These are phyloP conservation scores for Coilia nasus DNA, from an alignment of 2,797 vertebrate genomes.

Conservation along the genomic window DNA sequence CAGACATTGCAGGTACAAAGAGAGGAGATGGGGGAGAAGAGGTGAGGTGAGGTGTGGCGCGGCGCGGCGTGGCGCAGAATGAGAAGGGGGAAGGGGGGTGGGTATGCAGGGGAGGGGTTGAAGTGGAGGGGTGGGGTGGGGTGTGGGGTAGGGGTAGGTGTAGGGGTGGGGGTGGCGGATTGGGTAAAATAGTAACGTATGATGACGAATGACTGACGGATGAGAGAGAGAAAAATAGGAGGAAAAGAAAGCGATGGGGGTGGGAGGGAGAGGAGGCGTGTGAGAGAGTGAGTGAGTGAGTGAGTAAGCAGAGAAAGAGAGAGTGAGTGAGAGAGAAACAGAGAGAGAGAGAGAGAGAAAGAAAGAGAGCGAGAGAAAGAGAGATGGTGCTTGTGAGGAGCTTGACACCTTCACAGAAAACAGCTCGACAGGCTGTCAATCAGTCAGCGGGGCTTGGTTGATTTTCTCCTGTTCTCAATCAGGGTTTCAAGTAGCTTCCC, in stretches of 20 bases:
- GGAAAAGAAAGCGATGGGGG: slow-evolving; percentile 63
- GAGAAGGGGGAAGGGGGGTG: slow-evolving; percentile 27
- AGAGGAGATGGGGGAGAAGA: slow-evolving; percentile 49
- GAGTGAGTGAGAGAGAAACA: slow-evolving; percentile 52
- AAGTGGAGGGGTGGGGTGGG: slow-evolving; percentile 61
- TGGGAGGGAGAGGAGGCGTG: slow-evolving; percentile 43
- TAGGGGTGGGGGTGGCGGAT: slow-evolving; percentile 57
- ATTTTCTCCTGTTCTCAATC: slow-evolving; percentile 79
- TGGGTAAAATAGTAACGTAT: background rate
- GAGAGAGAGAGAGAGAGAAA: slow-evolving; percentile 35
- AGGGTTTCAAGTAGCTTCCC: slow-evolving; percentile 69
- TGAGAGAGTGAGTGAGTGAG: slow-evolving; percentile 68
- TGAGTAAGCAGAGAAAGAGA: slow-evolving; percentile 61
- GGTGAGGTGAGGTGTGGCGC: background rate
- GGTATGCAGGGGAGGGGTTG: slow-evolving; percentile 47
- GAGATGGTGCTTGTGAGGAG: slow-evolving; percentile 73
- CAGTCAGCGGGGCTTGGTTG: slow-evolving; percentile 71
- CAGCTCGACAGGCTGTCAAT: slow-evolving; percentile 78
- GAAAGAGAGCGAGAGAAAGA: slow-evolving; percentile 46
- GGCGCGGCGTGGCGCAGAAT: slow-evolving; percentile 36
- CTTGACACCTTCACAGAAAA: slow-evolving; percentile 81
- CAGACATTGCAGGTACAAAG: slow-evolving; percentile 29
- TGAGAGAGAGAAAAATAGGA: slow-evolving; percentile 62
- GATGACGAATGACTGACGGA: background rate
- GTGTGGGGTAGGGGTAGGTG: slow-evolving; percentile 41